These are phyloP conservation scores for Spheniscus mendiculus DNA, from an alignment of 2,113 vertebrate genomes.

Conservation along the genomic window DNA sequence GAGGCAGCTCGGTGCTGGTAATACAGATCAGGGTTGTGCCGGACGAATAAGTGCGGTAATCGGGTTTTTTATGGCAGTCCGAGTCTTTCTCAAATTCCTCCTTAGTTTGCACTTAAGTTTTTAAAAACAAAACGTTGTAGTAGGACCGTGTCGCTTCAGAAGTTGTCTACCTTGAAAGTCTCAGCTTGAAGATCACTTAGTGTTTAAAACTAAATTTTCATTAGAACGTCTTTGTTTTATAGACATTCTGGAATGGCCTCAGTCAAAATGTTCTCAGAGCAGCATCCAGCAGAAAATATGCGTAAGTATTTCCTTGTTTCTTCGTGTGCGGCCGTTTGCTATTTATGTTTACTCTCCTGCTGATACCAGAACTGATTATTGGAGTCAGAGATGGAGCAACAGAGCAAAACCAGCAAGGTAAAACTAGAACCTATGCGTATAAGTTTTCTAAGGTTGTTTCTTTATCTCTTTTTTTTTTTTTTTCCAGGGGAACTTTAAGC, in stretches of 20 bases:
- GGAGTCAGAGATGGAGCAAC: not conserved
- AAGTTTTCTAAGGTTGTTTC: not conserved
- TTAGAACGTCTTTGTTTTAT: not conserved
- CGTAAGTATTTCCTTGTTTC: slow-evolving; percentile 77
- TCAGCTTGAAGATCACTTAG: not conserved
- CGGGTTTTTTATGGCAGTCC: rapidly evolving
- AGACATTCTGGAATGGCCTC: slow-evolving; percentile 88
- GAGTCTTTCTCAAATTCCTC: not conserved
- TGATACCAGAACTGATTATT: not conserved
- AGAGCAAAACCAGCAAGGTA: not conserved
- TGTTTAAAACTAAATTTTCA: not conserved
- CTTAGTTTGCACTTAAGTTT: not conserved
- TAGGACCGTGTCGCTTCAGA: rapidly evolving
- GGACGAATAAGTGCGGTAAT: rapidly evolving
- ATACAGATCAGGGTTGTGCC: rapidly evolving
- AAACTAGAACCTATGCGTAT: rapidly evolving
- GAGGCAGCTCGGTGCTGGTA: rapidly evolving
- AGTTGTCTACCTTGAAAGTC: not conserved
- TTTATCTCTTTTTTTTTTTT: rapidly evolving
- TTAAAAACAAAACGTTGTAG: rapidly evolving
- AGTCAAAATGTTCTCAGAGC: slow-evolving; percentile 80
- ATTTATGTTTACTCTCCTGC: rapidly evolving
- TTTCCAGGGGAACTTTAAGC: not conserved
- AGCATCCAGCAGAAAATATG: slow-evolving; percentile 85
- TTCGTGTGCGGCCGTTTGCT: rapidly evolving